phyloP scores from a whole-genome alignment of 2,113 vertebrate genomes.

The Catharus bicknelli region DNA sequence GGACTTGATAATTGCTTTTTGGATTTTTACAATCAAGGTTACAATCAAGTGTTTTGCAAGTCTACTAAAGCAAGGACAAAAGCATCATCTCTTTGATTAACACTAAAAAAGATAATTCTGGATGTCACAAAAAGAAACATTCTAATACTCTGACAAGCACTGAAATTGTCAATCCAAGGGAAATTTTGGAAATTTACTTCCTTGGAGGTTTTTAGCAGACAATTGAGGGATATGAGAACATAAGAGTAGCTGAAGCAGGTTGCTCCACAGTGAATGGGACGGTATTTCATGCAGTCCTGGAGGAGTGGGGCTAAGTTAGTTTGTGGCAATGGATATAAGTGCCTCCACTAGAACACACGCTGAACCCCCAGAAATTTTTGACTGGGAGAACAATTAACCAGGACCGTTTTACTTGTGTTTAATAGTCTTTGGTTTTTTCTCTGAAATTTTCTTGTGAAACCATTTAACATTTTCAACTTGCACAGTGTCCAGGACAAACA shows the following conservation, averaged over 20 bases:
- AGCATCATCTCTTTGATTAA: not conserved
- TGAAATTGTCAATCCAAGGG: not conserved
- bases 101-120: not conserved
- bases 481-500: not conserved
- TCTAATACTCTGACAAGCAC: not conserved
- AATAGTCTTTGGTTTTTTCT: not conserved
- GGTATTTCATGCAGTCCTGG: not conserved
- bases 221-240: not conserved
- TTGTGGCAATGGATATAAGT: not conserved
- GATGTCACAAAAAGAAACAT: not conserved
- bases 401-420: not conserved
- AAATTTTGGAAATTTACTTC: not conserved
- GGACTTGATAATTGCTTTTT: not conserved
- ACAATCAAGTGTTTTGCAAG: not conserved
- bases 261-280: not conserved
- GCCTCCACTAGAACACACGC: not conserved
- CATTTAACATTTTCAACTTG: not conserved
- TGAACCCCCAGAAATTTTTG: not conserved
- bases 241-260: not conserved
- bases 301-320: not conserved
- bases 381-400: not conserved
- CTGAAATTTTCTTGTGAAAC: not conserved
- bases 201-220: not conserved
- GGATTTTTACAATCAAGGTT: not conserved
- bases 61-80: not conserved